phyloP scores from a whole-genome alignment of 2,888 invertebrate species.

The Cotesia congregata region DNA sequence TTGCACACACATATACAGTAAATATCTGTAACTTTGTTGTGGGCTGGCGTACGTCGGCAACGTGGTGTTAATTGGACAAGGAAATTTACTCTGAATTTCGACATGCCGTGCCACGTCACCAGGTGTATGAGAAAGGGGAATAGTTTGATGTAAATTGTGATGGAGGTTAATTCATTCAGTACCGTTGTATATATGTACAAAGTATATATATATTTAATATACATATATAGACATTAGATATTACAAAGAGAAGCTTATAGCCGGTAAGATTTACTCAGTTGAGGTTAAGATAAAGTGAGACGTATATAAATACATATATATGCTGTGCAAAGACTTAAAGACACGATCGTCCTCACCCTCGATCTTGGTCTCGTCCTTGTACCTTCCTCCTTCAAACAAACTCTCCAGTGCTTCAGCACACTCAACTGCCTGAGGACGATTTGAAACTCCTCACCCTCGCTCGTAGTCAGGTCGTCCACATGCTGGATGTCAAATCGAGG shows the following conservation, averaged over 20 bases:
- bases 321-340: neutral
- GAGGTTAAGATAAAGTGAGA: conserved; percentile 6
- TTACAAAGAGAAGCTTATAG: conserved; percentile 34
- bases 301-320: neutral
- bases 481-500: conserved; percentile 33
- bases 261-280: conserved; percentile 24
- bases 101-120: conserved; percentile 47
- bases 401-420: conserved; percentile 26
- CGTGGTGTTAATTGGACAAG: conserved; percentile 59
- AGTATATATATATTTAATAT: neutral
- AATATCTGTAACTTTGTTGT: conserved; percentile 14
- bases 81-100: conserved; percentile 62
- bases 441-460: conserved; percentile 8
- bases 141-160: conserved; percentile 26
- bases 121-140: conserved; percentile 39
- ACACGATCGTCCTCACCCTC: neutral
- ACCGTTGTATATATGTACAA: conserved; percentile 7
- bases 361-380: neutral
- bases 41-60: conserved; percentile 24
- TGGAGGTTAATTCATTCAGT: conserved; percentile 41
- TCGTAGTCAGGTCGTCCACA: neutral
- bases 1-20: neutral
- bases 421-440: conserved; percentile 19
- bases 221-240: conserved; percentile 23
- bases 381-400: conserved; percentile 35